Base-by-base conservation (phyloP, 2,113 vertebrate species). In the Apodemus sylvaticus region DNA sequence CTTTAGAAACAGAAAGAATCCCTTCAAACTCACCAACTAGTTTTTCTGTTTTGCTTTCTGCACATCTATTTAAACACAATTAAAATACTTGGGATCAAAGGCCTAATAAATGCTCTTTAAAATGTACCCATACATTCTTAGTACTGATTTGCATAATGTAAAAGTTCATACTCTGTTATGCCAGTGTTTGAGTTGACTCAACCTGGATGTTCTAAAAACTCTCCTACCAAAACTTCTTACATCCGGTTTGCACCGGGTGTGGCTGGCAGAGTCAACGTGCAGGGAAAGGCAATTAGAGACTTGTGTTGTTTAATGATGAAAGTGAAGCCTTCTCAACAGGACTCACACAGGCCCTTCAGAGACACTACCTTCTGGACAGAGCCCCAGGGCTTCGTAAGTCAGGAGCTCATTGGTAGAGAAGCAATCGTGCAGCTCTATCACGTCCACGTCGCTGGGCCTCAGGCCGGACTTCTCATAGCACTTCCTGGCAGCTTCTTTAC, bases 371-470 rank as follows among this genome's bases (percentile, higher is more conserved):
- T 99, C 99, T 93, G 99, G 97, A 98, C 99, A 99, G 77, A 99
- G 98, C 34, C 99, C 99, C 89, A 99, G 96, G 22, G 99, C 99
- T 98, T 99, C 99, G 0, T 99, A 99, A 4, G 99, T 99, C 97
- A 99, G 98, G 10, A 99, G 98, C 97, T 99, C 99, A 71, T 99
- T 99, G 94, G 97, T 78, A 36, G 99, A 99, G 98, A 99, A 99
- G 96, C 99, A 99, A 97, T 99, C 99, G 1, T 99, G 99, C 91
- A 99, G 99, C 97, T 99, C 99, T 0, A 99, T 99, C 95, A 99
- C 99, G 20, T 99, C 96, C 0, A 99, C 98, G 73, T 99, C 99
- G 42, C 81, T 77, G 26, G 99, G 99, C 68, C 96, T 98, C 93
- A 99, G 96, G 36, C 99, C 99, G 1, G 99, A 96, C 7, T 98